These are phyloP conservation scores for Poecilia latipinna DNA, from an alignment of 2,113 vertebrate species.

Conservation along the genomic window DNA sequence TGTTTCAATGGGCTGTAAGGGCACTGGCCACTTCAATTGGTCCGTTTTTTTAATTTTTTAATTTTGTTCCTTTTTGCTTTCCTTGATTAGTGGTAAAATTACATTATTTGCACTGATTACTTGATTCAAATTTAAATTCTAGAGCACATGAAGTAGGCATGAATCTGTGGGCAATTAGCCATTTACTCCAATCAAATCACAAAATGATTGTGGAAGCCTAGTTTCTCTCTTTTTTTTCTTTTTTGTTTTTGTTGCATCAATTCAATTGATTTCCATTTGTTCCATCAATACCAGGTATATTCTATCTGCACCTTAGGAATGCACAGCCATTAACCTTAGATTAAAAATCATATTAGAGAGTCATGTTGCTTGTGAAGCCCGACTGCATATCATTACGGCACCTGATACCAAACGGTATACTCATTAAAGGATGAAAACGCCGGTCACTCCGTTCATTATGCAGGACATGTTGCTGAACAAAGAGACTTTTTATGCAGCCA, in stretches of 20 bases:
- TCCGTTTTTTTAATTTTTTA: background rate
- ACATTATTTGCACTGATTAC: background rate
- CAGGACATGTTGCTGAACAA: background rate
- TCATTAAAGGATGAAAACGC: background rate
- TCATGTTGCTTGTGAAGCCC: background rate
- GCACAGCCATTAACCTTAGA: slow-evolving; percentile 14
- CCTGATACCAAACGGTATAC: background rate
- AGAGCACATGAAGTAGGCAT: background rate
- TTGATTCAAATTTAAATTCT: slow-evolving; percentile 9
- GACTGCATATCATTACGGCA: background rate
- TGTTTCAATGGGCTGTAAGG: too few relatives aligned
- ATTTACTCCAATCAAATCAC: slow-evolving; percentile 18
- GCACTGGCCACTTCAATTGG: background rate
- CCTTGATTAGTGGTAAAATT: background rate
- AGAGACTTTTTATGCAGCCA: background rate
- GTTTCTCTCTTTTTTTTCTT: background rate
- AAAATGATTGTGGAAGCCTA: slow-evolving; percentile 22
- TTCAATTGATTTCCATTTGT: slow-evolving; percentile 26
- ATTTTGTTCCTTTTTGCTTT: background rate
- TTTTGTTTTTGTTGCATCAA: slow-evolving; percentile 12
- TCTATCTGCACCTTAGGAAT: background rate
- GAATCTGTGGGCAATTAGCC: slow-evolving; percentile 6
- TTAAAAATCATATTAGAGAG: slow-evolving; percentile 12
- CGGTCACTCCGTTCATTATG: background rate
- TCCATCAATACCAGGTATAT: background rate